Percentiles rank a stretch among this genome's conserved stretches.
Conservation (phyloP, 2,797 vertebrate genomes). For the Mus caroli region DNA sequence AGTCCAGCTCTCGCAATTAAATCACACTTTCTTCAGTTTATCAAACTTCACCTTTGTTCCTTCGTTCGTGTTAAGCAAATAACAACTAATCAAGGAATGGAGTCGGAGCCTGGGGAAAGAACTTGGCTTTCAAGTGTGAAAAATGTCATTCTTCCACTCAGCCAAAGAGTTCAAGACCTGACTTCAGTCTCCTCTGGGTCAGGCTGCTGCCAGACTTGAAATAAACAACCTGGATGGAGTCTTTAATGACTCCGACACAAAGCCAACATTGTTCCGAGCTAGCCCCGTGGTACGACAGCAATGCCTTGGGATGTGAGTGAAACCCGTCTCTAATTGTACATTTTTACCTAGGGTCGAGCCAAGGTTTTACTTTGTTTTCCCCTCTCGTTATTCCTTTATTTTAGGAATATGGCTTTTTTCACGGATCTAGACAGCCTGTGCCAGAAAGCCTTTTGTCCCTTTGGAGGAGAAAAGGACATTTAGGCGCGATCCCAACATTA, state of each 20-base stretch:
- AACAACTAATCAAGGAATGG: neutral
- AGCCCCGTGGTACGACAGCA: neutral
- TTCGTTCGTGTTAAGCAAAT: neutral
- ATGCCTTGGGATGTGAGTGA: constrained; percentile 58
- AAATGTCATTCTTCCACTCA: constrained; percentile 42
- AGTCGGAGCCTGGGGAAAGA: neutral
- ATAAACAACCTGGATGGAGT: constrained; percentile 63
- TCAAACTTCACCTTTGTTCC: neutral
- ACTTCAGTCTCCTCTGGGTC: constrained; percentile 47
- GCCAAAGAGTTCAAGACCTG: constrained; percentile 46
- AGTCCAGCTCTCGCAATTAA: constrained; percentile 54
- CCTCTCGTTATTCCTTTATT: neutral
- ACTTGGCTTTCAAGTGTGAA: constrained; percentile 39
- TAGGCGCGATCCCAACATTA: neutral
- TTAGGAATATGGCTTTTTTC: constrained; percentile 52
- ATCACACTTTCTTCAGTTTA: neutral
- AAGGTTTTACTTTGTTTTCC: constrained; percentile 19
- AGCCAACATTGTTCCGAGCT: constrained; percentile 59
- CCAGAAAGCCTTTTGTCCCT: constrained; percentile 41
- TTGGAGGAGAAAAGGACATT: constrained; percentile 1
- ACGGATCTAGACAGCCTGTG: neutral
- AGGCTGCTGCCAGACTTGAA: constrained; percentile 11
- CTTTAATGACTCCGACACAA: constrained; percentile 62
- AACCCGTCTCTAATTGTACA: constrained; percentile 51
- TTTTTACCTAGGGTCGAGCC: constrained; percentile 67